Evolutionary conservation across 2,113 vertebrate species (phyloP).

Genomic region (Neolamprologus sp.): DNA sequence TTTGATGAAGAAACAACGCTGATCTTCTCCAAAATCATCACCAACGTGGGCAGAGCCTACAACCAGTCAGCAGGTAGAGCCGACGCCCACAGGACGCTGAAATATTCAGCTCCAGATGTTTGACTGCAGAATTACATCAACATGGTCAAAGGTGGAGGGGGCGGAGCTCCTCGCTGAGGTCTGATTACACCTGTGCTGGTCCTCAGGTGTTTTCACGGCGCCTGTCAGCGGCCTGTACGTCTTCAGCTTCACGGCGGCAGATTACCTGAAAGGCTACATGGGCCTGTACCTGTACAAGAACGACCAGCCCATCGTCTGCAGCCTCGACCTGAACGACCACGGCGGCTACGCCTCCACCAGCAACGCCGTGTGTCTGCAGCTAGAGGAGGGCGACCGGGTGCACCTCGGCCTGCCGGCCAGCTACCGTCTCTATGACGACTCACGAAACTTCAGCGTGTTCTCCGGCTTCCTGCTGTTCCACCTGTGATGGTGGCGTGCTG

Average conservation of each 20-base stretch:
- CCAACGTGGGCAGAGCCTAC: conserved; percentile 43
- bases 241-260: conserved; percentile 56
- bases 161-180: background rate
- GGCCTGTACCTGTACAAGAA: conserved; percentile 53
- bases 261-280: conserved; percentile 64
- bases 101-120: background rate
- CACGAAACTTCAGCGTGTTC: conserved; percentile 53
- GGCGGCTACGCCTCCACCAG: conserved; percentile 43
- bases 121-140: background rate
- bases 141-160: background rate
- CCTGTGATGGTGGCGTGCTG: background rate
- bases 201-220: conserved; percentile 53
- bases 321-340: conserved; percentile 55
- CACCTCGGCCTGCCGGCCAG: conserved; percentile 45
- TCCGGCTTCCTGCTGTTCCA: conserved; percentile 55
- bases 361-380: conserved; percentile 4
- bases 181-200: background rate
- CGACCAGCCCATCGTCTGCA: conserved; percentile 35
- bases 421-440: conserved; percentile 64
- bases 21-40: conserved; percentile 51
- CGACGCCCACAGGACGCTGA: background rate
- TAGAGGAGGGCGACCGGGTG: conserved; percentile 26
- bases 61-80: conserved; percentile 34
- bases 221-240: conserved; percentile 50
- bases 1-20: conserved; percentile 51